These are phyloP conservation scores for Diadegma fenestrale DNA, from an alignment of 2,888 invertebrate genomes.

Conservation along the genomic window DNA sequence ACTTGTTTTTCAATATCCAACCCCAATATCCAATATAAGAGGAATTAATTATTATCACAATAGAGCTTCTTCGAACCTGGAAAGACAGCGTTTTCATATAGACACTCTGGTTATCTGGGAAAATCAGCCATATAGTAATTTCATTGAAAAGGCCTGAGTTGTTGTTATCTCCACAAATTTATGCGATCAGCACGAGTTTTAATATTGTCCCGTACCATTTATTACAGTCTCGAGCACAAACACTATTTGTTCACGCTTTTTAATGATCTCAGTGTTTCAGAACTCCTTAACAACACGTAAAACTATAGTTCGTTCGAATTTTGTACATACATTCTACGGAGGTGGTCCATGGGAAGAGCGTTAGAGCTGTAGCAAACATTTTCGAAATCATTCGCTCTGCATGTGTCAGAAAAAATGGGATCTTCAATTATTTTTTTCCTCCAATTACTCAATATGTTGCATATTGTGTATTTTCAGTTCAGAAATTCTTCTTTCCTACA, in stretches of 20 bases:
- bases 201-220: slow-evolving; percentile 1
- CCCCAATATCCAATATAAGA: slow-evolving; percentile 19
- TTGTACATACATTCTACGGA: neutral
- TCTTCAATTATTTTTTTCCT: neutral
- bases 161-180: slow-evolving; percentile 9
- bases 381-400: neutral
- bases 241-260: slow-evolving; percentile 7
- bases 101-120: neutral
- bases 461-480: neutral
- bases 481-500: neutral
- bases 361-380: neutral
- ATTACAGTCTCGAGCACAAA: slow-evolving; percentile 19
- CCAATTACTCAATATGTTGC: neutral
- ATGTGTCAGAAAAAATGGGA: neutral
- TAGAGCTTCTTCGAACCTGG: neutral
- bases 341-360: neutral
- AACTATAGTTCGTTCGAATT: neutral
- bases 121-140: slow-evolving; percentile 24
- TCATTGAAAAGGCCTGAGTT: slow-evolving; percentile 13
- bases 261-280: neutral
- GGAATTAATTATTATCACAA: neutral
- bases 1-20: slow-evolving; percentile 23
- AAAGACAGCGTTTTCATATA: neutral
- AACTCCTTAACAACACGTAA: neutral
- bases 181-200: neutral